These are phyloP conservation scores for Chanos chanos DNA, from an alignment of 2,797 vertebrate genomes.

Conservation along the genomic window DNA sequence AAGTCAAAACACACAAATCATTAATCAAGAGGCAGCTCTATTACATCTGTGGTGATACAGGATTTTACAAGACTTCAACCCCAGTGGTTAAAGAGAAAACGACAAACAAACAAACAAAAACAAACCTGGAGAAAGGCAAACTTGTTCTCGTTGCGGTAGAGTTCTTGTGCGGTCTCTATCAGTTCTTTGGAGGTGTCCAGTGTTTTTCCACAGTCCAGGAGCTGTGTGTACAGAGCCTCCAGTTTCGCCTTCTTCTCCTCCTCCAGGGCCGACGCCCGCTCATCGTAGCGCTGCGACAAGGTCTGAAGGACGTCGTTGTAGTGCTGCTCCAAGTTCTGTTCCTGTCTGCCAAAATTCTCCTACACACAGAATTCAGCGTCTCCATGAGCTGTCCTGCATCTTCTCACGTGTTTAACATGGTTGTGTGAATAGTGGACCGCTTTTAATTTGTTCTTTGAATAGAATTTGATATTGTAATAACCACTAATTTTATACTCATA, in stretches of 20 bases:
- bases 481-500: too few species aligned
- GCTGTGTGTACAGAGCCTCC: constrained; percentile 82
- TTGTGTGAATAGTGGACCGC: background rate
- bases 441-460: too few species aligned
- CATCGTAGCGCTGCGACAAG: constrained; percentile 81
- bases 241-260: constrained; percentile 88
- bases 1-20: too few species aligned
- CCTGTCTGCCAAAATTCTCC: constrained; percentile 93
- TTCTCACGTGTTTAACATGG: background rate
- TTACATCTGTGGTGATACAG: too few species aligned
- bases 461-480: too few species aligned
- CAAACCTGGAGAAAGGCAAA: constrained; percentile 83
- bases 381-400: background rate
- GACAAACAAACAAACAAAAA: too few species aligned
- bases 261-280: constrained; percentile 74
- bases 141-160: constrained; percentile 78
- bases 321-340: constrained; percentile 90
- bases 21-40: too few species aligned
- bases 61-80: too few species aligned
- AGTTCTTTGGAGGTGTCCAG: constrained; percentile 86
- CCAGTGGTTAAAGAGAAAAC: too few species aligned
- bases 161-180: constrained; percentile 80
- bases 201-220: constrained; percentile 82
- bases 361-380: constrained; percentile 55
- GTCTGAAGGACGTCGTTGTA: constrained; percentile 87